These are phyloP conservation scores for Heterodera carotae DNA, from an alignment of 1,140 invertebrate genomes.

Conservation along the genomic window DNA sequence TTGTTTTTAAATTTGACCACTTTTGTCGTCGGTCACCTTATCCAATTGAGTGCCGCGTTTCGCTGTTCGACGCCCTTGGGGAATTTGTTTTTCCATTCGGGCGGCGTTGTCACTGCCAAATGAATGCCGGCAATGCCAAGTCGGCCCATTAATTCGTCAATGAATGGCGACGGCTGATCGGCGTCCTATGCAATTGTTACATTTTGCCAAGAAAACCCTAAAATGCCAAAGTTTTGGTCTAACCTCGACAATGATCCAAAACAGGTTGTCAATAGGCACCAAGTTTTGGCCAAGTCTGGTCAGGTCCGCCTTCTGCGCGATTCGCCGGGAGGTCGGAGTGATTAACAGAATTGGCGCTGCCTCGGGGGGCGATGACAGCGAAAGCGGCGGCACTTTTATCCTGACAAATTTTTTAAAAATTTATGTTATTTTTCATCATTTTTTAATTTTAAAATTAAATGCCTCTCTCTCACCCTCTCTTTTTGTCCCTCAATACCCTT, in stretches of 20 bases:
- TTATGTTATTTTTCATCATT: too few species aligned
- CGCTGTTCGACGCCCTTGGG: conserved; percentile 91
- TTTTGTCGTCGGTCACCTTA: conserved; percentile 72
- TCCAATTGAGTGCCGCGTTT: conserved; percentile 85
- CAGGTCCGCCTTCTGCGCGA: conserved; percentile 91
- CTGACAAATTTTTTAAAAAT: too few species aligned
- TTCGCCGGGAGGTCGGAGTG: conserved; percentile 85
- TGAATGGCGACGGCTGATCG: conserved; percentile 69
- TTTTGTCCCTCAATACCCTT: too few species aligned
- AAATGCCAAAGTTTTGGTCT: background rate
- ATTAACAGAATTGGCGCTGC: conserved; percentile 71
- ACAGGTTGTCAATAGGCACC: conserved; percentile 71
- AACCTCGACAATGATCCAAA: conserved; percentile 62
- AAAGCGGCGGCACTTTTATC: too few species aligned
- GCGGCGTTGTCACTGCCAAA: conserved; percentile 78
- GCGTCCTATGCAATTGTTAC: conserved; percentile 51
- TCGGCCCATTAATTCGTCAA: conserved; percentile 77
- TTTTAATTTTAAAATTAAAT: too few species aligned
- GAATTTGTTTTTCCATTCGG: conserved; percentile 80
- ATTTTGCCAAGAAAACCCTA: background rate
- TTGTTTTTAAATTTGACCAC: too few species aligned
- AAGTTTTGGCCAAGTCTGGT: conserved; percentile 83
- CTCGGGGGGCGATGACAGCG: background rate
- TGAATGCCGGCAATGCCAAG: conserved; percentile 78
- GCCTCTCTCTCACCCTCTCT: too few species aligned